Conservation (phyloP, 2,888 invertebrate species). For the Gymnosoma rotundatum region DNA sequence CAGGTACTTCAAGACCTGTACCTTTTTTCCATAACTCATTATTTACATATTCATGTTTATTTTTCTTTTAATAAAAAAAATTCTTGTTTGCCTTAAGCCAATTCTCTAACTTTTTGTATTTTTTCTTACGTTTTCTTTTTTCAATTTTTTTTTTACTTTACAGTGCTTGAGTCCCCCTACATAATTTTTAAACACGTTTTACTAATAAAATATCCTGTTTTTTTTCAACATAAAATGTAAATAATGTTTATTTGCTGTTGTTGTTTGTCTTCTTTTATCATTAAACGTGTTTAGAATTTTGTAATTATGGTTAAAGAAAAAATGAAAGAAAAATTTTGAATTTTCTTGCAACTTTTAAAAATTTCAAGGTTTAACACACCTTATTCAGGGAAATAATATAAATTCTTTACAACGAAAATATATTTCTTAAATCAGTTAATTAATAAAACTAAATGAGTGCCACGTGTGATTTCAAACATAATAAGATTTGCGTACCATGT, state of each 20-base stretch:
- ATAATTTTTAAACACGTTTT: conserved; percentile 9
- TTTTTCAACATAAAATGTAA: conserved; percentile 13
- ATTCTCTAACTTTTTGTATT: background rate
- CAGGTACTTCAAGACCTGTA: conserved; percentile 7
- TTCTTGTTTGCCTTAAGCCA: background rate
- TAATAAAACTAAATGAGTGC: too few relatives aligned
- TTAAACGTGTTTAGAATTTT: conserved; percentile 43
- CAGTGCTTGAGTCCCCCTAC: background rate
- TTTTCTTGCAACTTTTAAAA: background rate
- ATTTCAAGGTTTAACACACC: conserved; percentile 7
- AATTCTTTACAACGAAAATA: too few relatives aligned
- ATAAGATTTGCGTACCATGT: too few relatives aligned
- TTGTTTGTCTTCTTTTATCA: conserved; percentile 30
- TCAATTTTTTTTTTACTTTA: background rate
- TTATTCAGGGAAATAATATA: too few relatives aligned
- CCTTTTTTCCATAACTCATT: conserved; percentile 9
- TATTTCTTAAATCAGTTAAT: too few relatives aligned
- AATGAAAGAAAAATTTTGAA: background rate
- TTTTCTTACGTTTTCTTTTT: background rate
- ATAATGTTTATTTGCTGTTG: conserved; percentile 33
- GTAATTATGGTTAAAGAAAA: background rate
- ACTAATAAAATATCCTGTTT: conserved; percentile 52
- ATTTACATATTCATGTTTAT: background rate
- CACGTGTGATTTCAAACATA: too few relatives aligned
- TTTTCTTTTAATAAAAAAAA: background rate